These are phyloP conservation scores for Napeogenes inachia DNA, from an alignment of 2,888 invertebrate genomes.

Conservation along the genomic window DNA sequence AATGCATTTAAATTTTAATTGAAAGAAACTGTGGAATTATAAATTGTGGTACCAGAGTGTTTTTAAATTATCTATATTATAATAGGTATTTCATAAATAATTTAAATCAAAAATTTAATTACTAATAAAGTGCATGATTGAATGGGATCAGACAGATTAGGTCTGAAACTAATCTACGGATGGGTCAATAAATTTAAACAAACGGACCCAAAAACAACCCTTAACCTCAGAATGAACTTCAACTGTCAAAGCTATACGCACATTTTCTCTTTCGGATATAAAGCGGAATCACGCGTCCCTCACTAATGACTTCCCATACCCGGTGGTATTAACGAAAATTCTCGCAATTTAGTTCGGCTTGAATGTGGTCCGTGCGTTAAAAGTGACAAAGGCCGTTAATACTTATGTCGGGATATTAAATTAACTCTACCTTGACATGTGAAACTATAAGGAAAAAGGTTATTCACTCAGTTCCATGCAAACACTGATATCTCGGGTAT, in stretches of 20 bases:
- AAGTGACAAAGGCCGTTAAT: no score
- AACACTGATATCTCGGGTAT: no score
- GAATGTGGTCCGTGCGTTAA: not conserved
- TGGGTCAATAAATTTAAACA: not conserved
- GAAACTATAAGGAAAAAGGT: no score
- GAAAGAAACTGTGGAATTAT: constrained; percentile 29
- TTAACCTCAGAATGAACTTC: not conserved
- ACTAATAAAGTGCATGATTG: no score
- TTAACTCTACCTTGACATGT: no score
- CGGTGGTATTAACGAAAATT: not conserved
- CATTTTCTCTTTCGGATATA: constrained; percentile 5
- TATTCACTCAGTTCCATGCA: no score
- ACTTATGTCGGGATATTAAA: no score
- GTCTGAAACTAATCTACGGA: not conserved
- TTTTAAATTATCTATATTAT: no score
- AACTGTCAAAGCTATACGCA: not conserved
- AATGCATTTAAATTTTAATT: constrained; percentile 56
- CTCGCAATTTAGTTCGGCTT: not conserved
- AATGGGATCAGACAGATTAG: no score
- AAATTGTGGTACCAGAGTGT: no score
- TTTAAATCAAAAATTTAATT: no score
- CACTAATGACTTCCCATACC: not conserved
- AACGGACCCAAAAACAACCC: not conserved
- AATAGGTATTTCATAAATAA: no score
- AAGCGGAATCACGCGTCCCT: constrained; percentile 3